Evolutionary conservation across 2,797 vertebrate genomes (phyloP), one percentile per base, ranked within the genome.

Genomic region (Sebastiscus tertius): DNA sequence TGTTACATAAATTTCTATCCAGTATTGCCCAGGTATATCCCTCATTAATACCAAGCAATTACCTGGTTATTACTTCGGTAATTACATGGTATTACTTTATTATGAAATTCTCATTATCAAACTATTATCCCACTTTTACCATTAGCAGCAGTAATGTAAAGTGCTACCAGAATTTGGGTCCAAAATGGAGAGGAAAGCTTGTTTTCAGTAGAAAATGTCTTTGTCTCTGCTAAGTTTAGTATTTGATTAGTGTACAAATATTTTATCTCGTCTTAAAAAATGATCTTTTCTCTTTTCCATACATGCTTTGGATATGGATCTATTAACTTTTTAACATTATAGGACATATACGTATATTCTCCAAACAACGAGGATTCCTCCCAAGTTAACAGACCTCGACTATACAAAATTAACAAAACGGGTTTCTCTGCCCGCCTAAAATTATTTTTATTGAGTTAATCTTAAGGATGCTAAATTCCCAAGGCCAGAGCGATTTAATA

Each of bases 261-360:
- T 52, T 52, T 54, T 6, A 5, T 60, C 2, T 8, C 26, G 5
- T 52, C 6, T 20, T 42, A 22, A 68, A 34, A 77, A 46, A 31
- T 20, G 0, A 72, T 46, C 14, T 14, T 52, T 34, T 1, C 20
- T 61, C 1, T 52, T 2, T 76, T 72, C 36, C 24, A 80, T 33
- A n/a, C 10, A 33, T 60, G 31, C 14, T 73, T 73, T 70, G 22
- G 39, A 77, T 76, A 42, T 72, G 31, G 24, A 67, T 42, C 29
- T 75, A 22, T 72, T 33, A 66, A 74, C 27, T 64, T 22, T 68
- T 59, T 18, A 62, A 60, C 55, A 49, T 55, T 56, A 68, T 42
- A 18, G n/a, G n/a, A 59, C 2, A 26, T 42, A 36, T 42, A 24
- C 24, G 24, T 24, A 68, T 80, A 72, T 75, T 82, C n/a, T 80